Evolutionary conservation across 1,140 invertebrate genomes (phyloP).

Genomic region (Drosophila repletoides): DNA sequence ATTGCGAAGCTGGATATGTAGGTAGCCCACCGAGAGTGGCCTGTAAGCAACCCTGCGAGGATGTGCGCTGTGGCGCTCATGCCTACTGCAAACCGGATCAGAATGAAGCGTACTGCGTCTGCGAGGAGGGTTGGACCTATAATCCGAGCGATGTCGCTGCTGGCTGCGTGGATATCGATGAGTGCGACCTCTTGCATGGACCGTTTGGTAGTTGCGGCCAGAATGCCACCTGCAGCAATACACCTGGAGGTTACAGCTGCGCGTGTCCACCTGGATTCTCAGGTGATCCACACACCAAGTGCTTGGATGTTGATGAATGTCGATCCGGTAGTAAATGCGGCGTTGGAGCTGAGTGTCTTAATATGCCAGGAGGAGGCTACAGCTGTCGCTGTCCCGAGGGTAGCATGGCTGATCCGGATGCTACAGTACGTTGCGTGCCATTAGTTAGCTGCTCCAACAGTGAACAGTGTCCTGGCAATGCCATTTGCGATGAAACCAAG

Average conservation of each 20-base stretch:
- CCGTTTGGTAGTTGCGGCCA: conserved; percentile 91
- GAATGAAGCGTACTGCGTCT: conserved; percentile 94
- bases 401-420: conserved; percentile 91
- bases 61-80: conserved; percentile 93
- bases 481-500: conserved; percentile 90
- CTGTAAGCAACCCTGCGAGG: conserved; percentile 95
- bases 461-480: conserved; percentile 93
- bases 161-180: conserved; percentile 96
- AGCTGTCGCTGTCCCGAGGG: conserved; percentile 91
- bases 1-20: conserved; percentile 93
- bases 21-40: conserved; percentile 90
- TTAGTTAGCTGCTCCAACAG: conserved; percentile 89
- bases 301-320: conserved; percentile 93
- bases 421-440: conserved; percentile 89
- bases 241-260: conserved; percentile 89
- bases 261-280: conserved; percentile 90
- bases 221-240: conserved; percentile 93
- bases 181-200: conserved; percentile 91
- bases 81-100: conserved; percentile 95
- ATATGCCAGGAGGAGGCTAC: conserved; percentile 91
- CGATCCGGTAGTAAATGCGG: conserved; percentile 86
- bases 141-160: conserved; percentile 93
- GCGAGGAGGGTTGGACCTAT: conserved; percentile 96
- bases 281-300: conserved; percentile 90
- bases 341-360: conserved; percentile 90